These are phyloP conservation scores for Crotalus viridis DNA, from an alignment of 2,113 vertebrate genomes.

Conservation along the genomic window DNA sequence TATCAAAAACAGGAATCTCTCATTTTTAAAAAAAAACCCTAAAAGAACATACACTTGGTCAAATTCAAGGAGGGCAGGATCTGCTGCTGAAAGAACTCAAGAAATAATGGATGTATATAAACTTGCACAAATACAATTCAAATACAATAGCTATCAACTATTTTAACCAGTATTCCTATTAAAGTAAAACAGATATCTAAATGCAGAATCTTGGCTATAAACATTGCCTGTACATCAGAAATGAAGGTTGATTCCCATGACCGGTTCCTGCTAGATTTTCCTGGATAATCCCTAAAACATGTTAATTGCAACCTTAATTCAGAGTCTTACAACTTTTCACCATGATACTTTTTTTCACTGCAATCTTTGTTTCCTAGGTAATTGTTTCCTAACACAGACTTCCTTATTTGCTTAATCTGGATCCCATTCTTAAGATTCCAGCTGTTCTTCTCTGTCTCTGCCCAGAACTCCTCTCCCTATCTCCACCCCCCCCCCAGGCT, in stretches of 20 bases:
- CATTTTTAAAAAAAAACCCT: not conserved
- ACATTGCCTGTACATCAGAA: not conserved
- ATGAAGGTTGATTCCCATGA: not conserved
- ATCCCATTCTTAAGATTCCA: not conserved
- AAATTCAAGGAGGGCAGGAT: not conserved
- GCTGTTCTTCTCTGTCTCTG: not conserved
- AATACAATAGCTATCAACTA: not conserved
- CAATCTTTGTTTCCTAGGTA: not conserved
- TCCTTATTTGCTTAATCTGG: not conserved
- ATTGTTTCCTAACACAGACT: not conserved
- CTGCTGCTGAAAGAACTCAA: not conserved
- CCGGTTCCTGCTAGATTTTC: not conserved
- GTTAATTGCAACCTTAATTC: not conserved
- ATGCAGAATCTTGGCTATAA: not conserved
- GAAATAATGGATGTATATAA: not conserved
- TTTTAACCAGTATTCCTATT: not conserved
- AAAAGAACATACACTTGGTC: not conserved
- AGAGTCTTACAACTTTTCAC: not conserved
- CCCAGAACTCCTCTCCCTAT: not conserved
- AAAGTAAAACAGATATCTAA: not conserved
- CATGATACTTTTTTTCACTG: not conserved
- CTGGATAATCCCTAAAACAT: not conserved
- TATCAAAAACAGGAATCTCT: not conserved
- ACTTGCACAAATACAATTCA: not conserved
- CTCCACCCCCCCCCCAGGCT: not conserved